Percentiles rank a stretch among this genome's conserved stretches.
Evolutionary conservation across 1,140 invertebrate genomes (phyloP).

Genomic region (Ctenoplectra terminalis): DNA sequence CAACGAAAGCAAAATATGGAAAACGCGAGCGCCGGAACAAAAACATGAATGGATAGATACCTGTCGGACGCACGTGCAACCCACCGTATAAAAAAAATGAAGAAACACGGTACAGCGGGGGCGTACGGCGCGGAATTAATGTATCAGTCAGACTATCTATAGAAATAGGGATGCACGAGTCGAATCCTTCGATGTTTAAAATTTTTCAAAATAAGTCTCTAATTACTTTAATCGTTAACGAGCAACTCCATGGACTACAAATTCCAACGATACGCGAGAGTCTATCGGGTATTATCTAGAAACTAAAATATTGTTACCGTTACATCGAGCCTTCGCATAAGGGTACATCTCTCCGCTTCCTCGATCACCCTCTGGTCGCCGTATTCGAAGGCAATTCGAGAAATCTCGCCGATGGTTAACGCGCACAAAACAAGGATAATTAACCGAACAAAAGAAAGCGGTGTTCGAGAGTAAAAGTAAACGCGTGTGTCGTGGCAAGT

Average conservation of each 20-base stretch:
- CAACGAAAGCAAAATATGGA: slow-evolving; percentile 51
- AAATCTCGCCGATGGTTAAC: slow-evolving; percentile 65
- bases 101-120: neutral
- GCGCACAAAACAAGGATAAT: slow-evolving; percentile 71
- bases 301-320: too few species aligned
- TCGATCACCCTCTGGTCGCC: neutral
- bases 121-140: neutral
- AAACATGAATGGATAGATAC: slow-evolving; percentile 48
- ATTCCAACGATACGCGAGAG: too few species aligned
- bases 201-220: too few species aligned
- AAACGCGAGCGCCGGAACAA: slow-evolving; percentile 36
- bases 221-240: too few species aligned
- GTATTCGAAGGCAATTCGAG: slow-evolving; percentile 50
- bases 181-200: too few species aligned
- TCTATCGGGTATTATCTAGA: too few species aligned
- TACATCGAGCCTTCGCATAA: too few species aligned
- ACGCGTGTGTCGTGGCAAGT: slow-evolving; percentile 33
- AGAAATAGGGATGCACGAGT: neutral
- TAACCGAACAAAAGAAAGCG: slow-evolving; percentile 64
- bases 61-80: slow-evolving; percentile 42
- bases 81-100: slow-evolving; percentile 7
- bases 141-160: neutral
- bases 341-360: too few species aligned
- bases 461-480: slow-evolving; percentile 50
- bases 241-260: too few species aligned